These are phyloP conservation scores for Geotrupes spiniger DNA, from an alignment of 2,888 invertebrate species.

Conservation along the genomic window DNA sequence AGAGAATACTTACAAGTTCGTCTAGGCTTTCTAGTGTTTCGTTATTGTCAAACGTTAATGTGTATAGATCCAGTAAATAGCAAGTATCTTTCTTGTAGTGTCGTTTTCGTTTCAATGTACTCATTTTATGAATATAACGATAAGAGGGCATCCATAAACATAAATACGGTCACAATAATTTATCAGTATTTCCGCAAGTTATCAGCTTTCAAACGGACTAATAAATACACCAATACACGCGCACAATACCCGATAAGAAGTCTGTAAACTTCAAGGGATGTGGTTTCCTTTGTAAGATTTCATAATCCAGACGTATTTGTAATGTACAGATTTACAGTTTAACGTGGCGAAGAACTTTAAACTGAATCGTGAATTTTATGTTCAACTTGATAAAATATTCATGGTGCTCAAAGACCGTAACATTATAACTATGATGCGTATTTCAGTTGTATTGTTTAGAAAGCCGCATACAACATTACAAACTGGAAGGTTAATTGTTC, in stretches of 20 bases:
- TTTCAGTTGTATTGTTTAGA: slow-evolving; percentile 12
- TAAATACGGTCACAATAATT: neutral
- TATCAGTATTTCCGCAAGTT: neutral
- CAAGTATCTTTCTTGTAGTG: slow-evolving; percentile 86
- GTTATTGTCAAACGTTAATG: slow-evolving; percentile 79
- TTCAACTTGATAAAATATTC: slow-evolving; percentile 9
- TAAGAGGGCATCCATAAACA: neutral
- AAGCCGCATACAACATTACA: no score
- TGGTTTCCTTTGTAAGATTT: no score
- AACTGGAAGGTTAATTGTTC: no score
- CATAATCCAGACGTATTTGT: no score
- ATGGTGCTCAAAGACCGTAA: slow-evolving; percentile 17
- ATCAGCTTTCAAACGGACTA: neutral
- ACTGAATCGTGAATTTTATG: neutral
- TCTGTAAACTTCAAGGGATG: no score
- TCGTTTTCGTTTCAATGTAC: slow-evolving; percentile 55
- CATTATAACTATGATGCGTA: slow-evolving; percentile 11
- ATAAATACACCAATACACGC: no score
- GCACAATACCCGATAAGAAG: no score
- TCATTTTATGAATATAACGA: no score
- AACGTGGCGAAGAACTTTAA: slow-evolving; percentile 4
- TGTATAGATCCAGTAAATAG: slow-evolving; percentile 80
- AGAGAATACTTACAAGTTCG: slow-evolving; percentile 57
- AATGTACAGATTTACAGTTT: no score
- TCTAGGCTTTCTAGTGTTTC: slow-evolving; percentile 73